phyloP scores from a whole-genome alignment of 2,888 invertebrate genomes.

The Seira ritae region DNA sequence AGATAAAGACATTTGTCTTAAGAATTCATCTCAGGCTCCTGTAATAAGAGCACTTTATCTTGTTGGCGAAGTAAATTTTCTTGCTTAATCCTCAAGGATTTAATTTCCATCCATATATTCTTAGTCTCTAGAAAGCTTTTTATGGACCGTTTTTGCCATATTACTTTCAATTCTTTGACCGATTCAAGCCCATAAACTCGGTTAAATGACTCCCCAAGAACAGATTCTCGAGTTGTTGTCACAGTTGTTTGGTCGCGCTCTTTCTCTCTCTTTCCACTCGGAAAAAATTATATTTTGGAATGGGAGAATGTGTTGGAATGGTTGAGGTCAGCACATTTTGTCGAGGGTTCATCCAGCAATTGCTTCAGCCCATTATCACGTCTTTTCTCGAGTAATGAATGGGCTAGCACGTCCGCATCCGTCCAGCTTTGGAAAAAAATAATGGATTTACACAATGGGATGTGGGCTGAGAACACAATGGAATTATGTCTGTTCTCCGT shows the following conservation, averaged over 20 bases:
- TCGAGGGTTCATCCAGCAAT: constrained; percentile 57
- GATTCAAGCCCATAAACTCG: no score
- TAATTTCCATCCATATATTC: no score
- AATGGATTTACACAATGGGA: constrained; percentile 54
- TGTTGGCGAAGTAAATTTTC: no score
- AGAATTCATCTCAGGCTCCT: no score
- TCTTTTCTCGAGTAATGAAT: constrained; percentile 67
- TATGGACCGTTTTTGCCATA: no score
- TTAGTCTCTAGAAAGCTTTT: no score
- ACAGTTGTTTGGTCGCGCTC: constrained; percentile 35
- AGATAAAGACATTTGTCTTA: no score
- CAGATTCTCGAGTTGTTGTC: constrained; percentile 22
- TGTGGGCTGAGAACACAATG: constrained; percentile 49
- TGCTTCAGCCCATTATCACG: constrained; percentile 69
- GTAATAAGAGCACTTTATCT: no score
- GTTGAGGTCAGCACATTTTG: constrained; percentile 67
- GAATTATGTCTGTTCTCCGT: constrained; percentile 50
- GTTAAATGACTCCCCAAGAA: constrained; percentile 8
- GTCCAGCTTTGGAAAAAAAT: constrained; percentile 45
- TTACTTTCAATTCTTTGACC: no score
- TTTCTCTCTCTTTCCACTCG: background rate
- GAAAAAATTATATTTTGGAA: background rate
- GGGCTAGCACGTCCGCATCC: constrained; percentile 56
- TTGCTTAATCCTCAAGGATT: no score
- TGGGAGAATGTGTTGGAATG: constrained; percentile 29